Base-by-base conservation (phyloP, 2,888 invertebrate genomes). In the Pardosa pseudoannulata region DNA sequence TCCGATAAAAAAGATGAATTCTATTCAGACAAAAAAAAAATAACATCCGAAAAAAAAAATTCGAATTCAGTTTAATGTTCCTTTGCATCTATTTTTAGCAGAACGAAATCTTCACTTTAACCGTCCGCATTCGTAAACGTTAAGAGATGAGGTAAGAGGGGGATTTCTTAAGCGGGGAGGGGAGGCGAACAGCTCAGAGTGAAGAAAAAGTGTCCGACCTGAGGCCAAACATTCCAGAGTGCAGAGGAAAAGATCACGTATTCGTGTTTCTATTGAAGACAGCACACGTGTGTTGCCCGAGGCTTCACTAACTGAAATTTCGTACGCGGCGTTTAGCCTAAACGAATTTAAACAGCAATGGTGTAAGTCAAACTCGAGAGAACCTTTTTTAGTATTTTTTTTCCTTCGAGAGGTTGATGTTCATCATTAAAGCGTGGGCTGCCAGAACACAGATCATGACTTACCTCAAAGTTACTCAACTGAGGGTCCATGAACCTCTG, bases 301-400 rank as follows among this genome's bases (percentile, higher is more conserved):
- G 81, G 74, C 65, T 27, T 23, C 74, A 74, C 81, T 68, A 74
- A 81, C 81, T 81, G 81, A 81, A 80, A 80, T 80, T 80, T 80
- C 80, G 74, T 74, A 68, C 68, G 74, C 74, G 56, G 36, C 81
- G 67, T 74, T 80, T 80, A 80, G 72, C 50, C 73, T 73, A 80
- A 80, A 80, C 41, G 50, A 19, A 67, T 72, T 2, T 9, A n/a
- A 23, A 32, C n/a, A 16, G 13, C n/a, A 81, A 23, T 74, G 81
- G 81, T 39, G n/a, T 74, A 65, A 81, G 81, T 81, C 81, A 36
- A 5, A 3, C 7, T 56, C 56, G 11, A 56, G 56, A 56, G 5
- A 6, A 56, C 13, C 23, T 46, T 46, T 36, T 16, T 9, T n/a
- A n/a, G n/a, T n/a, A n/a, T n/a, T 36, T 36, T 36, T 36, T 36